A percentile compares a stretch with the other conserved stretches of the same genome.
Evolutionary conservation across 2,113 vertebrate species (phyloP).

Genomic region (Pampusana beccarii): DNA sequence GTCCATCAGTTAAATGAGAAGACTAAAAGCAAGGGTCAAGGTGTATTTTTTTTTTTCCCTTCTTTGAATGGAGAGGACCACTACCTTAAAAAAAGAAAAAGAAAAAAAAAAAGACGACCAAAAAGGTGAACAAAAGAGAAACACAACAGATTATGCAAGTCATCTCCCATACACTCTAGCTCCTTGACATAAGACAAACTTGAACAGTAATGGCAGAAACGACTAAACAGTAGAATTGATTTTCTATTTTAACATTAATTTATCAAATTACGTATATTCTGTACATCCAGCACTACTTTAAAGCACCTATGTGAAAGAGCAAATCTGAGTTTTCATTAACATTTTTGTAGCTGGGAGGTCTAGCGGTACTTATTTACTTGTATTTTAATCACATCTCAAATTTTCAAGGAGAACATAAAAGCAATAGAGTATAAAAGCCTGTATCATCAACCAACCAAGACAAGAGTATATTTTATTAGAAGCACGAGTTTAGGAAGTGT

Average conservation of each 20-base stretch:
- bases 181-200: background rate
- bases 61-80: background rate
- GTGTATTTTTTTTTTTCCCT: background rate
- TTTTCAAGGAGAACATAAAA: background rate
- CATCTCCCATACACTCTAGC: background rate
- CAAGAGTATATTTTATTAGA: background rate
- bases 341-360: background rate
- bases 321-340: background rate
- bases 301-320: background rate
- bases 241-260: background rate
- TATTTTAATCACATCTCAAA: background rate
- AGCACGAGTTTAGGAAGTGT: background rate
- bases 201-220: background rate
- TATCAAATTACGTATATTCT: background rate
- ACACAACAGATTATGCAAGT: background rate
- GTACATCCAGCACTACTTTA: background rate
- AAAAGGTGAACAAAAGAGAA: background rate
- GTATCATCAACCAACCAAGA: background rate
- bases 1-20: background rate
- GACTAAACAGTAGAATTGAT: background rate
- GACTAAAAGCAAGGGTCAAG: conserved; percentile 16
- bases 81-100: background rate
- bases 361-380: background rate
- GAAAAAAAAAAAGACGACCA: background rate
- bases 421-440: background rate